Base-by-base conservation (phyloP, 2,113 vertebrate genomes). In the Polyodon spathula region DNA sequence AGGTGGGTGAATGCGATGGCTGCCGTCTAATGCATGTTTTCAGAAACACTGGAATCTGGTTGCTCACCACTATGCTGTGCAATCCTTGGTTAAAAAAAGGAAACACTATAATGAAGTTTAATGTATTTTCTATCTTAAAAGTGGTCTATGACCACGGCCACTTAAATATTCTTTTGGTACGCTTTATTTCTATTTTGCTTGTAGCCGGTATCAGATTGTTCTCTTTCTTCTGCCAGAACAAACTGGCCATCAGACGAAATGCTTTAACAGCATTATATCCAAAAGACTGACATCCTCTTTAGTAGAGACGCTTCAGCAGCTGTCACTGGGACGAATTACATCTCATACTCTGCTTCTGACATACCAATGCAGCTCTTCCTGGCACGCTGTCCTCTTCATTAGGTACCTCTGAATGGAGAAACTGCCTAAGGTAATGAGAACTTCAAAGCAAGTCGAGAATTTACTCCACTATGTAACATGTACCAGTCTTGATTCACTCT, bases 271-370 rank as follows among this genome's bases (percentile, higher is more conserved):
- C 65, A 64, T 62, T 69, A 63, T 54, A 54, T 71, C 68, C 68
- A 53, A 46, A 9, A 68, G 66, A 78, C 62, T 66, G 69, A 42
- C 66, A 71, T 62, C 52, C 61, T 79, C 68, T 72, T 68, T 66
- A 73, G 58, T 6, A 48, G 61, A 69, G 69, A 63, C 44, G 38
- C n/a, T 59, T n/a, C 38, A 40, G 46, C 60, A 63, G 66, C 72
- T 78, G 71, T 67, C 76, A 76, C 37, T 70, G 58, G 68, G 71
- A 64, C 67, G 72, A 72, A 56, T 67, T 74, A 63, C 64, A 69
- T 62, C 60, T 43, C 44, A 48, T 60, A 70, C 73, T 75, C 68
- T 60, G 65, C 55, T 66, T 61, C 67, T 65, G 71, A 77, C 15
- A 71, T 61, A 70, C 58, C 44, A 64, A 0, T 42, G 50, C 64